These are phyloP conservation scores for Leptosomus discolor DNA, from an alignment of 2,113 vertebrate genomes.

Conservation along the genomic window DNA sequence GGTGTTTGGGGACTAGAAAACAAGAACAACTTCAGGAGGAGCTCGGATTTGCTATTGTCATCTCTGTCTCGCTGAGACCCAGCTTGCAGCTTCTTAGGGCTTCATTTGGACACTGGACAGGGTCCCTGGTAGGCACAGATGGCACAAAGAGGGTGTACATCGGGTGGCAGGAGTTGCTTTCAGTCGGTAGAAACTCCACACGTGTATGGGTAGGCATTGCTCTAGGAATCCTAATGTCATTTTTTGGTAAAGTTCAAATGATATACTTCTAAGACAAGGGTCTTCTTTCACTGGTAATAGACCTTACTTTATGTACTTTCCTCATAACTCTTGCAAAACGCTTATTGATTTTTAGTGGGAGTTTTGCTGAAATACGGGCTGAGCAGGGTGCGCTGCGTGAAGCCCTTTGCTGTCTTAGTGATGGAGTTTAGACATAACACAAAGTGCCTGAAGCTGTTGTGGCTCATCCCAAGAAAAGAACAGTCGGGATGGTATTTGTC, in stretches of 20 bases:
- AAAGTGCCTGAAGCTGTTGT: background rate
- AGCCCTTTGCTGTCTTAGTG: background rate
- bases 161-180: background rate
- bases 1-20: background rate
- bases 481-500: fast-evolving
- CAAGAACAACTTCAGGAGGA: fast-evolving
- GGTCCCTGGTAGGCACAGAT: too few relatives aligned
- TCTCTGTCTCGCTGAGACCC: background rate
- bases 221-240: background rate
- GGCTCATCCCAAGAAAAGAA: background rate
- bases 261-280: background rate
- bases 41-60: background rate
- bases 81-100: background rate
- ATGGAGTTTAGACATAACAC: background rate
- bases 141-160: fast-evolving
- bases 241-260: background rate
- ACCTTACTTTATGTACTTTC: background rate
- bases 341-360: background rate
- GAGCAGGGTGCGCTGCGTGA: background rate
- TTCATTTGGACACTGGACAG: fast-evolving
- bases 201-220: too few relatives aligned
- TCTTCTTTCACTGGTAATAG: background rate
- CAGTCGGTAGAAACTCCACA: too few relatives aligned
- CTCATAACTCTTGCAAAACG: background rate
- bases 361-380: background rate